Evolutionary conservation across 2,797 vertebrate species (phyloP).

Genomic region (Hippocampus kuda): DNA sequence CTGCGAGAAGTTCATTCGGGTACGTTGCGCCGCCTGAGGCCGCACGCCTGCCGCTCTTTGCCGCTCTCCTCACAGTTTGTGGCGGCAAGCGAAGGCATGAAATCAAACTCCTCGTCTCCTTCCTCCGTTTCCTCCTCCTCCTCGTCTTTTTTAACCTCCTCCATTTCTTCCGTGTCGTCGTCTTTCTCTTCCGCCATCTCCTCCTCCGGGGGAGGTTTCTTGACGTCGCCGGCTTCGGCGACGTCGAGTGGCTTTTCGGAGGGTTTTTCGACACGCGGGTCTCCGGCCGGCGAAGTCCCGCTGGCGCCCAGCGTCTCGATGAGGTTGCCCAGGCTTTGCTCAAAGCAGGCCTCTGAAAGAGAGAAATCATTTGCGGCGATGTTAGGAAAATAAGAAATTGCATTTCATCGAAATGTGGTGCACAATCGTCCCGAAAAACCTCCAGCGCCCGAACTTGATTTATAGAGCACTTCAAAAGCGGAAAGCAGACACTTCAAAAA

Average conservation of each 20-base stretch:
- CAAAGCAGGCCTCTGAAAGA: constrained; percentile 59
- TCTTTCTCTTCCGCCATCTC: constrained; percentile 6
- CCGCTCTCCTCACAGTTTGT: constrained; percentile 45
- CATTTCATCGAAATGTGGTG: not conserved
- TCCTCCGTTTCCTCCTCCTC: constrained; percentile 18
- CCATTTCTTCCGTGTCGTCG: constrained; percentile 8
- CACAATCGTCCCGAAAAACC: too few relatives aligned
- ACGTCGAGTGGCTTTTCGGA: constrained; percentile 5
- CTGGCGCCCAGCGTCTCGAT: constrained; percentile 70
- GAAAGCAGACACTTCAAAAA: too few relatives aligned
- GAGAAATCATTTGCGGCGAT: not conserved
- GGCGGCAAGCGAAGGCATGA: constrained; percentile 44
- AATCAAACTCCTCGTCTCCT: constrained; percentile 28
- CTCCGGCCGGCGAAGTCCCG: constrained; percentile 29
- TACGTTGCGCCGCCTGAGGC: constrained; percentile 71
- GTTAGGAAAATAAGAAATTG: not conserved
- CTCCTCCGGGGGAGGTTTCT: constrained; percentile 19
- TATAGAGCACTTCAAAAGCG: too few relatives aligned
- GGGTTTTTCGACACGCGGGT: constrained; percentile 8
- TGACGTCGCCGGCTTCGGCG: constrained; percentile 28
- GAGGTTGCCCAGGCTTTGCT: constrained; percentile 75
- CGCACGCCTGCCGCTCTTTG: constrained; percentile 31
- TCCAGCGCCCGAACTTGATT: too few relatives aligned
- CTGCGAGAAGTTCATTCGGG: constrained; percentile 56
- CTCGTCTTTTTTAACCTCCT: not conserved